Evolutionary conservation across 2,797 vertebrate species (phyloP).

Genomic region (Aeoliscus strigatus): DNA sequence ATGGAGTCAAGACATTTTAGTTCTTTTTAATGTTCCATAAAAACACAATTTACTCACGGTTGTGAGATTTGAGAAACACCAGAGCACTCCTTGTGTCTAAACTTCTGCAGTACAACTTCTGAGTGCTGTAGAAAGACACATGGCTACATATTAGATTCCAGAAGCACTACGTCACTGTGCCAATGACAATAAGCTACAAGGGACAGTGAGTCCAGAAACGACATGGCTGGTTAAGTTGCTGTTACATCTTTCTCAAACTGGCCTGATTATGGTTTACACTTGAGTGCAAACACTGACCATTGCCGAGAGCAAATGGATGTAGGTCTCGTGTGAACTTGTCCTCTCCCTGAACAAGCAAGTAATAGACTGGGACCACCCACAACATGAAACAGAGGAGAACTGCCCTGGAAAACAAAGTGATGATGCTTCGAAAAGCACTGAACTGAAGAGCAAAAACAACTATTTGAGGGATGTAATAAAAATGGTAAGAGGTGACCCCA

Average conservation of each 20-base stretch:
- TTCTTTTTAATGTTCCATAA: no score
- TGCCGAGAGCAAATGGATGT: constrained; percentile 56
- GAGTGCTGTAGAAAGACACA: constrained; percentile 27
- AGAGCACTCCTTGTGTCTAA: constrained; percentile 21
- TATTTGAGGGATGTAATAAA: no score
- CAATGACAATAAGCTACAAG: constrained; percentile 62
- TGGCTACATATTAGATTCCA: constrained; percentile 56
- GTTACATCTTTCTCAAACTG: constrained; percentile 66
- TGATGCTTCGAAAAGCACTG: constrained; percentile 32
- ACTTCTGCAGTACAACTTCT: constrained; percentile 27
- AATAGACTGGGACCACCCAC: constrained; percentile 68
- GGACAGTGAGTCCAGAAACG: constrained; percentile 56
- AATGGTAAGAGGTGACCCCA: no score
- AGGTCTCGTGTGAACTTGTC: constrained; percentile 65
- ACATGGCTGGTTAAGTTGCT: constrained; percentile 57
- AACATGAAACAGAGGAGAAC: constrained; percentile 38
- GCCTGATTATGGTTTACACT: constrained; percentile 70
- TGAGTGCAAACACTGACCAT: constrained; percentile 62
- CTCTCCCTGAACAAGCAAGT: constrained; percentile 59
- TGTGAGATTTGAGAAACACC: constrained; percentile 23
- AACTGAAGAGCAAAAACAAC: no score
- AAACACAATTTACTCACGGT: no score
- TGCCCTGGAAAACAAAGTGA: constrained; percentile 37
- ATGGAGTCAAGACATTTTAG: no score
- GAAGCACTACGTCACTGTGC: constrained; percentile 49